Evolutionary conservation across 64 coral and sea anemone genomes (phyloP).

Genomic region (Cladopsammia gracilis): DNA sequence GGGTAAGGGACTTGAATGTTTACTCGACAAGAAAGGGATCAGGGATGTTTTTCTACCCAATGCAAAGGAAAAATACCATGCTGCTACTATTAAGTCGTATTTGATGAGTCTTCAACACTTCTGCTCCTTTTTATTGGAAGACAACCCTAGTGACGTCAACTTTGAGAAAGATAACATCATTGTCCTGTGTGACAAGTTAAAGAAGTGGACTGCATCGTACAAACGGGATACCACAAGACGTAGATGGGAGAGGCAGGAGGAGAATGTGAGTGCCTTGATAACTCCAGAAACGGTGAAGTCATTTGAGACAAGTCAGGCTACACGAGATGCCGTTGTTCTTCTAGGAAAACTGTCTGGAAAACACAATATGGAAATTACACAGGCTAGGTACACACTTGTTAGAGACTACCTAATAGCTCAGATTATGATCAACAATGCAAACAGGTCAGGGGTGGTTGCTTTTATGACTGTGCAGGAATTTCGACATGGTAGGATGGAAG

Average conservation of each 20-base stretch:
- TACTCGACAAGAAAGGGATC: constrained; percentile 68
- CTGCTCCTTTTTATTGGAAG: constrained; percentile 42
- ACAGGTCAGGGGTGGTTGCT: constrained; percentile 37
- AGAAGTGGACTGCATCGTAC: constrained; percentile 60
- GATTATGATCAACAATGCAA: constrained; percentile 53
- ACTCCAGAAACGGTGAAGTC: constrained; percentile 50
- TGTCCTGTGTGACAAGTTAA: constrained; percentile 36
- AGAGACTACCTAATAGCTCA: constrained; percentile 47
- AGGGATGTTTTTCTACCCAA: constrained; percentile 74
- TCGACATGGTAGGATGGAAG: constrained; percentile 20
- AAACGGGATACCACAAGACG: constrained; percentile 43
- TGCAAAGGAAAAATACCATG: constrained; percentile 39
- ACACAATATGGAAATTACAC: constrained; percentile 28
- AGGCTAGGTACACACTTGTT: constrained; percentile 32
- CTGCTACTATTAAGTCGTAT: constrained; percentile 57
- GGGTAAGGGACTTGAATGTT: constrained; percentile 37
- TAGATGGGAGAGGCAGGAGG: constrained; percentile 63
- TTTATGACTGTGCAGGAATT: constrained; percentile 47
- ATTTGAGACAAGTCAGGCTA: constrained; percentile 57
- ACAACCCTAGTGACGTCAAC: constrained; percentile 1
- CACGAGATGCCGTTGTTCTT: constrained; percentile 49
- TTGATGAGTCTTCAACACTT: constrained; percentile 59
- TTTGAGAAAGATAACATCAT: constrained; percentile 43
- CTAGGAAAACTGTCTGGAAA: constrained; percentile 37
- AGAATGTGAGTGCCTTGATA: constrained; percentile 40